A percentile compares a stretch with the other conserved stretches of the same genome.
Conservation (phyloP, 2,797 vertebrate species). For the Enteromius radiatus region DNA sequence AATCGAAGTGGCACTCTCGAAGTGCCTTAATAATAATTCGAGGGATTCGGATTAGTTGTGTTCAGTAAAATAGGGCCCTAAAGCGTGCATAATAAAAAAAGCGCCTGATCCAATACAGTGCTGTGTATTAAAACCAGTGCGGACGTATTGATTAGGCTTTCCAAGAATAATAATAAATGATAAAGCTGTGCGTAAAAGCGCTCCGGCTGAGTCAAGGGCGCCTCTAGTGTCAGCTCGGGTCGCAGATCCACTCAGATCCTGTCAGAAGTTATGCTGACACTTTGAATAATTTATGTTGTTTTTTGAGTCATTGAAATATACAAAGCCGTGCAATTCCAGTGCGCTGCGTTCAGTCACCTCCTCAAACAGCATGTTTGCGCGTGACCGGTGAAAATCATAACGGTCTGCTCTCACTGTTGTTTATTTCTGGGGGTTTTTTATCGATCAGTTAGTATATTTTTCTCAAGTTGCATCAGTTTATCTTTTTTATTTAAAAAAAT, state of each 20-base stretch:
- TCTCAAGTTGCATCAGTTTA: rapidly evolving
- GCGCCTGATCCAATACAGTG: background rate
- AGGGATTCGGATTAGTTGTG: background rate
- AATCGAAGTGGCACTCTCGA: background rate
- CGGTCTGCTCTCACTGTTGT: background rate
- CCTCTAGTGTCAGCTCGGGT: conserved; percentile 46
- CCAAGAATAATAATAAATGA: background rate
- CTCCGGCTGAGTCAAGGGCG: conserved; percentile 11
- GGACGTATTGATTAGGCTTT: background rate
- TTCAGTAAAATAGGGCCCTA: background rate
- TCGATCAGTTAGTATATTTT: background rate
- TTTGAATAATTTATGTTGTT: background rate
- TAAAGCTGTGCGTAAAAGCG: background rate
- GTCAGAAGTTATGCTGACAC: background rate
- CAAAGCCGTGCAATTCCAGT: background rate
- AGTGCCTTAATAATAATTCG: background rate
- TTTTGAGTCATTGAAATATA: background rate
- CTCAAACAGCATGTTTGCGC: background rate
- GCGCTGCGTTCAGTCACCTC: background rate
- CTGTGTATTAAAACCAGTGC: background rate
- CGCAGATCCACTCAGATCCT: background rate
- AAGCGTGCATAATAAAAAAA: background rate
- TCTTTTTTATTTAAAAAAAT: background rate
- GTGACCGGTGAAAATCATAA: background rate
- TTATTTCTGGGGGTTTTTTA: background rate